phyloP scores from a whole-genome alignment of 35 echinoderm and acorn worm species.

The Diadema setosum region DNA sequence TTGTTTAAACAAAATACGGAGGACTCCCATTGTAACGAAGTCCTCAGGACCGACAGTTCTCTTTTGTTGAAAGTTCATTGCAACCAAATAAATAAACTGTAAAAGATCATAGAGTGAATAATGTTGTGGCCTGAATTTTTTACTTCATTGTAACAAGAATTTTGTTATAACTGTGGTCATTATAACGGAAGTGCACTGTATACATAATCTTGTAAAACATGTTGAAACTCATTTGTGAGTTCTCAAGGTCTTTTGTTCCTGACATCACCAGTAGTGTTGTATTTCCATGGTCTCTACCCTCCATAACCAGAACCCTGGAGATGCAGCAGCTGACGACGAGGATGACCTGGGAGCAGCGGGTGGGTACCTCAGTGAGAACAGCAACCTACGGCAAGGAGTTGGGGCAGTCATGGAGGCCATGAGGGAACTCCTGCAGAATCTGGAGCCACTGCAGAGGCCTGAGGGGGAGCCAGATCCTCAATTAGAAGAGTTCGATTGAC shows the following conservation, averaged over 20 bases:
- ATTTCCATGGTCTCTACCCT: too few species aligned
- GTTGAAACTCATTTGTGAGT: not conserved
- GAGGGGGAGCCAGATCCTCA: not conserved
- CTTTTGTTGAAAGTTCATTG: not conserved
- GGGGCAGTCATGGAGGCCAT: slow-evolving; percentile 83
- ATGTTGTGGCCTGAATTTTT: too few species aligned
- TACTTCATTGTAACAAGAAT: too few species aligned
- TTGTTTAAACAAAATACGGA: too few species aligned
- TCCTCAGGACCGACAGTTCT: not conserved
- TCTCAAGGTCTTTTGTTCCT: not conserved
- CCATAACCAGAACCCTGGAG: slow-evolving; percentile 20
- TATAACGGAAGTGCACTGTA: too few species aligned
- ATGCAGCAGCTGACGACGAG: not conserved
- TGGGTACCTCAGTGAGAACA: slow-evolving; percentile 55
- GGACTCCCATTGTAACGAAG: not conserved
- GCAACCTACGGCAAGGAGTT: slow-evolving; percentile 65
- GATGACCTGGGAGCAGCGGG: slow-evolving; percentile 56
- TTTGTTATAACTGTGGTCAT: too few species aligned
- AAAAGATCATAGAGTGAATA: too few species aligned
- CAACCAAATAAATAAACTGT: too few species aligned
- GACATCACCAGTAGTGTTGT: not conserved
- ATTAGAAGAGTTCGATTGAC: not conserved
- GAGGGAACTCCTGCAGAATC: slow-evolving; percentile 69
- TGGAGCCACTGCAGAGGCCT: slow-evolving; percentile 25
- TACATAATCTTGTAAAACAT: not conserved